Percentiles rank a stretch among this genome's conserved stretches.
phyloP scores from a whole-genome alignment of 1,140 invertebrate species.

The Pachypeltis micranthus region DNA sequence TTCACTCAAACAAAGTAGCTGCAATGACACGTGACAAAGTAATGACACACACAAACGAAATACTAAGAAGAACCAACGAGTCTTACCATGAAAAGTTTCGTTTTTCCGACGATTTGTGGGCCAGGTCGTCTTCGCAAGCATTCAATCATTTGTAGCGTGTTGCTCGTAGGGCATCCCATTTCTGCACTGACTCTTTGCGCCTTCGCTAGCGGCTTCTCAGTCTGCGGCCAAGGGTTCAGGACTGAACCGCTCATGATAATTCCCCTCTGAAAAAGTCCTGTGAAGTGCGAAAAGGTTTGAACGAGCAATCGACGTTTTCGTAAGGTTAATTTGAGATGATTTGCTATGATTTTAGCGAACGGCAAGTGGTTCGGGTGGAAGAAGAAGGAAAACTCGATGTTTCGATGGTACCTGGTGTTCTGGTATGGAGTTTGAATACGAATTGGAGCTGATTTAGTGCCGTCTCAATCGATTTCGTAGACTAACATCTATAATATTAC shows the following conservation, averaged over 20 bases:
- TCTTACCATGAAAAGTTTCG: slow-evolving; percentile 37
- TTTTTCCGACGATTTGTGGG: slow-evolving; percentile 38
- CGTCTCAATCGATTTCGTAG: too few relatives aligned
- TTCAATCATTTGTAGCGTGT: slow-evolving; percentile 46
- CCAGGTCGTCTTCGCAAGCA: slow-evolving; percentile 54
- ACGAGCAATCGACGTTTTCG: too few relatives aligned
- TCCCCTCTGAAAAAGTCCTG: slow-evolving; percentile 52
- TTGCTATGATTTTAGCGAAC: not conserved
- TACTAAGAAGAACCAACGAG: not conserved
- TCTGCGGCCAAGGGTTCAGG: slow-evolving; percentile 55
- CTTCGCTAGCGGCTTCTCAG: slow-evolving; percentile 51
- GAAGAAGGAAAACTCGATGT: not conserved
- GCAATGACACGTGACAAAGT: not conserved
- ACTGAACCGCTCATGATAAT: slow-evolving; percentile 68
- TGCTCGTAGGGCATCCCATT: slow-evolving; percentile 53
- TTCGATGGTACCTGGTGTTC: too few relatives aligned
- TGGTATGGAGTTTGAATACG: too few relatives aligned
- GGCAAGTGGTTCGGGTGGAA: not conserved
- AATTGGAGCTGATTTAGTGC: too few relatives aligned
- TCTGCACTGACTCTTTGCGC: slow-evolving; percentile 48
- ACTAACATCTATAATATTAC: too few relatives aligned
- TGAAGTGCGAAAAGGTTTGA: slow-evolving; percentile 14
- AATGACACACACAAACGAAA: not conserved
- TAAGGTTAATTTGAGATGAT: too few relatives aligned
- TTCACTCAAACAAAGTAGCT: not conserved